These are phyloP conservation scores for Aricia artaxerxes DNA, from an alignment of 2,888 invertebrate genomes.

Conservation along the genomic window DNA sequence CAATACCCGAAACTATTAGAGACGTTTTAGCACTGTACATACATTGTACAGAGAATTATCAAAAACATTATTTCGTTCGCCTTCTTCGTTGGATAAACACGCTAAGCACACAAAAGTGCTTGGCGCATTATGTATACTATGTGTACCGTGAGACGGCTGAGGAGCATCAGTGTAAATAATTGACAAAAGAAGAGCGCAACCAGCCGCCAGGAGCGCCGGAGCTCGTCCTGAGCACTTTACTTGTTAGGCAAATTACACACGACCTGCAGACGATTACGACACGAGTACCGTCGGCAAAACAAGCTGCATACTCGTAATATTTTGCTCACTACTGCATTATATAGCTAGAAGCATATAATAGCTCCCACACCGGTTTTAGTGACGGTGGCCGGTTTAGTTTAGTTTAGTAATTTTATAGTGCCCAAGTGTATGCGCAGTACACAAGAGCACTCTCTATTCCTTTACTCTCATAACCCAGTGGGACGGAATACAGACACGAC, in stretches of 20 bases:
- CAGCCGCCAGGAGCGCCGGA: not conserved
- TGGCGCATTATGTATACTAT: not conserved
- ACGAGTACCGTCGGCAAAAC: not conserved
- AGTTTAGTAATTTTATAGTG: too few relatives aligned
- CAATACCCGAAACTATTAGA: too few relatives aligned
- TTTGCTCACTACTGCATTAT: too few relatives aligned
- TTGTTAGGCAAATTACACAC: conserved; percentile 12
- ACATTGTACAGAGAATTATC: too few relatives aligned
- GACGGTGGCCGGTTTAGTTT: too few relatives aligned
- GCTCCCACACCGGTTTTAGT: too few relatives aligned
- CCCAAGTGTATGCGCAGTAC: too few relatives aligned
- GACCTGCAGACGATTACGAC: not conserved
- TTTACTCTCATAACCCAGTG: too few relatives aligned
- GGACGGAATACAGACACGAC: too few relatives aligned
- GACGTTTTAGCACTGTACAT: too few relatives aligned
- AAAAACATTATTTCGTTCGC: not conserved
- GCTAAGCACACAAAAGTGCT: not conserved
- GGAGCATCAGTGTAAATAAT: not conserved
- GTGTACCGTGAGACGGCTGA: not conserved
- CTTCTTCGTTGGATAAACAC: not conserved
- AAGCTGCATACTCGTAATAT: not conserved
- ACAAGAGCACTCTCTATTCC: too few relatives aligned
- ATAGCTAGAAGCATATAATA: too few relatives aligned
- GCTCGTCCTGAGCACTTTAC: not conserved
- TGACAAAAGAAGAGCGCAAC: not conserved